Evolutionary conservation across 2,888 invertebrate species (phyloP).

Genomic region (Camptogramma bilineatum): DNA sequence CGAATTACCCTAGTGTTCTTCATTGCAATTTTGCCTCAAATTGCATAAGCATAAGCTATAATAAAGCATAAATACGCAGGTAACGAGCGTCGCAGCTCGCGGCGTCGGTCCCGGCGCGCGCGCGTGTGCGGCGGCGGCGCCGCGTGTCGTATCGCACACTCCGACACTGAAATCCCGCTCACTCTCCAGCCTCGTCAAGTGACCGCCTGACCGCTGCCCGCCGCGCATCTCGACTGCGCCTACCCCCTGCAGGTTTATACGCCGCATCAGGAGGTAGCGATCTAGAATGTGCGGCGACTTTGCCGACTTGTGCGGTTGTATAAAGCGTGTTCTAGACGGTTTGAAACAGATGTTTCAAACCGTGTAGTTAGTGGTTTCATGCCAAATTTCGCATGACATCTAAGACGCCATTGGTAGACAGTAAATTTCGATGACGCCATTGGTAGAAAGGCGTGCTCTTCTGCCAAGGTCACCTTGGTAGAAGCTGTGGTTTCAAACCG

Average conservation of each 20-base stretch:
- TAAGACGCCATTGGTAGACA: too few relatives aligned
- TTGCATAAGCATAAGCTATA: not conserved
- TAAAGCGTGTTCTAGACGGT: too few relatives aligned
- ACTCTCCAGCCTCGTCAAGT: conserved; percentile 85
- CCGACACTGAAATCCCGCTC: conserved; percentile 84
- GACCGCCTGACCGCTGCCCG: conserved; percentile 72
- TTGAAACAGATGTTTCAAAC: too few relatives aligned
- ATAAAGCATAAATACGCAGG: conserved; percentile 52
- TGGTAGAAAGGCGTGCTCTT: too few relatives aligned
- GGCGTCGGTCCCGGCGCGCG: conserved; percentile 81
- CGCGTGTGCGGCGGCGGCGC: conserved; percentile 76
- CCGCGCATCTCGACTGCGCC: conserved; percentile 41
- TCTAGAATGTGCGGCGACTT: conserved; percentile 8
- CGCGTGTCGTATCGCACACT: conserved; percentile 77
- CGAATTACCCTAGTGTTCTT: too few relatives aligned
- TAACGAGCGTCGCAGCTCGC: conserved; percentile 77
- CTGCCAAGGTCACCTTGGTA: too few relatives aligned
- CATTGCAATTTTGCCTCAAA: too few relatives aligned
- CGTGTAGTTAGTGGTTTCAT: too few relatives aligned
- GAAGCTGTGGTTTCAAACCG: too few relatives aligned
- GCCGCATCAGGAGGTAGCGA: conserved; percentile 32
- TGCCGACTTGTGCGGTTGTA: not conserved
- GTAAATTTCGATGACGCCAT: too few relatives aligned
- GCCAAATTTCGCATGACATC: too few relatives aligned
- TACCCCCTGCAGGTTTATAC: conserved; percentile 34